Percentiles rank a stretch among this genome's conserved stretches.
Conservation (phyloP, 2,888 invertebrate species). For the Dryomyza anilis region DNA sequence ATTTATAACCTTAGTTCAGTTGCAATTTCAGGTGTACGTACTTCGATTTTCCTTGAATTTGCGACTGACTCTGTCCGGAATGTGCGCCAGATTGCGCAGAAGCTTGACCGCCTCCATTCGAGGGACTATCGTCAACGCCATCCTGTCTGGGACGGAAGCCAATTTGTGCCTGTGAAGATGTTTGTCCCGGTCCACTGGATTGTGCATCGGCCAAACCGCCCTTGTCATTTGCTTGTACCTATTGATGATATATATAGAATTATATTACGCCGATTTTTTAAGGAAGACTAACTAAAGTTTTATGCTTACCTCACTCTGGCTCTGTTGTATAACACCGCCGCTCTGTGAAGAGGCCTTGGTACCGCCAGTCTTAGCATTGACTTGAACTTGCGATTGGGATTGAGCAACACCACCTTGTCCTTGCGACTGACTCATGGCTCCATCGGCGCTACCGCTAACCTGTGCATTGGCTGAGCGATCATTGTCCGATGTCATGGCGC, state of each 20-base stretch:
- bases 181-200: slow-evolving; percentile 81
- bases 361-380: slow-evolving; percentile 77
- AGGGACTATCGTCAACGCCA: slow-evolving; percentile 60
- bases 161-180: slow-evolving; percentile 87
- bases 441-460: slow-evolving; percentile 72
- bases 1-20: neutral
- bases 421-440: slow-evolving; percentile 77
- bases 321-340: slow-evolving; percentile 76
- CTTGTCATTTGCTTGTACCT: slow-evolving; percentile 80
- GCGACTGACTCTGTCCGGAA: slow-evolving; percentile 81
- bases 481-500: slow-evolving; percentile 78
- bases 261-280: neutral
- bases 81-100: slow-evolving; percentile 77
- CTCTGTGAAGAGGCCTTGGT: slow-evolving; percentile 78
- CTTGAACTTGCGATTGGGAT: slow-evolving; percentile 77
- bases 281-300: neutral
- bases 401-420: slow-evolving; percentile 75
- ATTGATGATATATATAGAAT: no score
- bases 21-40: no score
- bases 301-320: slow-evolving; percentile 59
- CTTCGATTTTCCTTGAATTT: slow-evolving; percentile 78
- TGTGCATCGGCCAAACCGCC: slow-evolving; percentile 87
- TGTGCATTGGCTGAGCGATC: slow-evolving; percentile 72
- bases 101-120: slow-evolving; percentile 77
- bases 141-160: slow-evolving; percentile 79